Evolutionary conservation across 2,888 invertebrate genomes (phyloP).

Genomic region (Drosophila multiciliata): DNA sequence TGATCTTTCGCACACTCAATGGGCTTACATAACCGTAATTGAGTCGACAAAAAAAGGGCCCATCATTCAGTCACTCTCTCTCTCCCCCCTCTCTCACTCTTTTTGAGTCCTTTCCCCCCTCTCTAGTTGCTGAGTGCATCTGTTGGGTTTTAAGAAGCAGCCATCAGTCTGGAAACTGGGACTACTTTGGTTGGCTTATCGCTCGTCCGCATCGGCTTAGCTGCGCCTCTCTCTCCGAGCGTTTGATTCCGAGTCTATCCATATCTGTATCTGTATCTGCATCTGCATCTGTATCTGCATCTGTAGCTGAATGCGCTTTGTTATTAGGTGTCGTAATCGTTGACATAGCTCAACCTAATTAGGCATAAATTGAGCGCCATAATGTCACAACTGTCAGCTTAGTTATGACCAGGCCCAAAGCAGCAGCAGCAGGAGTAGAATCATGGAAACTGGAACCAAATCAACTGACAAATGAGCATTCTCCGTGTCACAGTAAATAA

Average conservation of each 20-base stretch:
- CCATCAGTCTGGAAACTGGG: background rate
- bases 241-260: conserved; percentile 33
- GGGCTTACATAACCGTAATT: conserved; percentile 73
- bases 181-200: conserved; percentile 57
- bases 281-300: conserved; percentile 23
- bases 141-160: conserved; percentile 64
- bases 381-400: conserved; percentile 80
- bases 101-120: conserved; percentile 7
- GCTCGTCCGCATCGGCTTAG: conserved; percentile 69
- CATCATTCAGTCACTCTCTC: conserved; percentile 13
- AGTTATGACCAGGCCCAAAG: conserved; percentile 30
- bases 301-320: conserved; percentile 54
- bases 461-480: conserved; percentile 53
- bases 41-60: conserved; percentile 44
- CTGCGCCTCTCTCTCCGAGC: conserved; percentile 29
- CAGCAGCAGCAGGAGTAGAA: conserved; percentile 1
- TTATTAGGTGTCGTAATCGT: conserved; percentile 79
- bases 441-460: conserved; percentile 8
- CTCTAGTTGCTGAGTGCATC: conserved; percentile 59
- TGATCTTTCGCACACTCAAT: conserved; percentile 61
- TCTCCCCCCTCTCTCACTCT: background rate
- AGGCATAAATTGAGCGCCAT: conserved; percentile 76
- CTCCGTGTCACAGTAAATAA: conserved; percentile 45
- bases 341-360: conserved; percentile 79
- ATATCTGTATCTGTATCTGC: conserved; percentile 20